Percentiles rank a stretch among this genome's conserved stretches.
These are phyloP conservation scores for Hofmannophila pseudospretella DNA, from an alignment of 2,888 invertebrate species.

Conservation along the genomic window DNA sequence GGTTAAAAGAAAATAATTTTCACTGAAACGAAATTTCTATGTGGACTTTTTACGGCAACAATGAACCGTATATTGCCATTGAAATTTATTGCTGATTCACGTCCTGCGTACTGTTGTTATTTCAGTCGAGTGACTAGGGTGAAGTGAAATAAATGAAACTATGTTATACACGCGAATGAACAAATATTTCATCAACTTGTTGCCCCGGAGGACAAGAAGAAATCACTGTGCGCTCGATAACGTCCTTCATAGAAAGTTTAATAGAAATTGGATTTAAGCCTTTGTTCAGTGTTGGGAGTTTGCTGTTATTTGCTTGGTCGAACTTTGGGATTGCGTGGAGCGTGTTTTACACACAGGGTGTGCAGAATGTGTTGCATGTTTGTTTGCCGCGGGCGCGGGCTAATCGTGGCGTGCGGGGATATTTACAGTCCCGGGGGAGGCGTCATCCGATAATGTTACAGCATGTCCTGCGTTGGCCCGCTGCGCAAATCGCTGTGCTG, in stretches of 20 bases:
- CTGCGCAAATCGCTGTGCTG: conserved; percentile 33
- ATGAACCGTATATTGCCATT: conserved; percentile 43
- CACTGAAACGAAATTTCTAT: conserved; percentile 22
- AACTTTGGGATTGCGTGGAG: conserved; percentile 12
- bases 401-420: conserved; percentile 50
- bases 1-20: conserved; percentile 6
- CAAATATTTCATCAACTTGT: conserved; percentile 75
- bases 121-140: conserved; percentile 63
- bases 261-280: conserved; percentile 33
- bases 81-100: conserved; percentile 68
- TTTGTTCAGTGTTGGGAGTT: conserved; percentile 13
- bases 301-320: conserved; percentile 15
- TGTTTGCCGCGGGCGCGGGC: conserved; percentile 37
- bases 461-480: conserved; percentile 27
- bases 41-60: conserved; percentile 29
- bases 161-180: conserved; percentile 70
- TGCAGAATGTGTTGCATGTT: conserved; percentile 20
- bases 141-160: conserved; percentile 75
- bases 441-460: conserved; percentile 52
- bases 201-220: conserved; percentile 56
- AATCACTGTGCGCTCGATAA: conserved; percentile 51
- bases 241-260: conserved; percentile 36
- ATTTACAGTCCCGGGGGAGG: conserved; percentile 59
- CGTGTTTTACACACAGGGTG: conserved; percentile 1
- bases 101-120: conserved; percentile 62